Base-by-base conservation (phyloP, 2,797 vertebrate species). In the Hephaestus fuliginosus region DNA sequence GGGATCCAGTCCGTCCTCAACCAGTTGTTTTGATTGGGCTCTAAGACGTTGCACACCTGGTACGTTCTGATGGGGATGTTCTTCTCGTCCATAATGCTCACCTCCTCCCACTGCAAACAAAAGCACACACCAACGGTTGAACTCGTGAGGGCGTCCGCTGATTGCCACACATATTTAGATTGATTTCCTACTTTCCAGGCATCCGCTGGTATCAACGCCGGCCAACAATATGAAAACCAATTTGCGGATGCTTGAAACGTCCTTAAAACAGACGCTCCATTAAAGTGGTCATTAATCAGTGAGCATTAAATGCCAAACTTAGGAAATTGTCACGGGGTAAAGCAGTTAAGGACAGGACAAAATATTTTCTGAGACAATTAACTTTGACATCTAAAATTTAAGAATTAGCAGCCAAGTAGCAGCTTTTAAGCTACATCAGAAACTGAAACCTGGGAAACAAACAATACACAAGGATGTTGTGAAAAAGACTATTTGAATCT, bases 51-150 rank as follows among this genome's bases (percentile, higher is more conserved):
- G 92, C 98, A 99, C 83, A 99, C 98, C 89, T 99, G 98, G 87
- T 99, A 99, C 5, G 98, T 99, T 81, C 98, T 96, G 92, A 99
- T 99, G 0, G 98, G 98, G 17, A 97, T 98, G 76, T 99, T 99
- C 94, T 99, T 99, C 94, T 99, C 98, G 83, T 99, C 98, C 98
- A 99, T 99, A 70, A 99, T 99, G 80, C 98, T 99, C 74, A 99
- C 98, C 85, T 99, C 98, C 83, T 99, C 98, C 98, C 98, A 99
- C 98, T 99, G 95, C 52, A 74, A 69, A 88, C 1, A 30, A 41
- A 33, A 1, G 11, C 25, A 82, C 39, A 76, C 3, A 85, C n/a
- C 68, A 10, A 73, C 17, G 74, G 13, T 33, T 69, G 15, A 17
- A 60, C 10, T 15, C 33, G 15, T 17, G n/a, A 67, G 17, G 12